A percentile compares a stretch with the other conserved stretches of the same genome.
Conservation (phyloP, 2,113 vertebrate genomes). For the Eubucco bourcierii region DNA sequence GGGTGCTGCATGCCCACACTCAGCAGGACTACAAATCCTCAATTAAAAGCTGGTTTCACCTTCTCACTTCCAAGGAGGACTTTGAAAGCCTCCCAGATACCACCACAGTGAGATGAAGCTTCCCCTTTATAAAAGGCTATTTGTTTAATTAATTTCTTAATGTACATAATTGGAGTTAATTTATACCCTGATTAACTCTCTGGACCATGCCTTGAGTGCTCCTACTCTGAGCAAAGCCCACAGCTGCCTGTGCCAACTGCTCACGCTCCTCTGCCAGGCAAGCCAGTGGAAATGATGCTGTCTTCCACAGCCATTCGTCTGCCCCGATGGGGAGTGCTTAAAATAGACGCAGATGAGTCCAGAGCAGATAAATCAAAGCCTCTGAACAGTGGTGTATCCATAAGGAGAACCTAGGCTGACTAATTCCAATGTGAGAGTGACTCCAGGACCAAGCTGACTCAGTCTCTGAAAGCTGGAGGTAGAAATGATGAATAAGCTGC, state of each 20-base stretch:
- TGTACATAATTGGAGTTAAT: background rate
- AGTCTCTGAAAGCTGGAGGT: background rate
- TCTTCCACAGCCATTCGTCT: background rate
- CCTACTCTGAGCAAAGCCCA: background rate
- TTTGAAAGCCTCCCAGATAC: background rate
- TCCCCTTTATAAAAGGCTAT: background rate
- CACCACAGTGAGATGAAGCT: background rate
- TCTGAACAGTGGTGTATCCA: background rate
- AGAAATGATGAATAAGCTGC: background rate
- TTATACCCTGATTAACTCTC: background rate
- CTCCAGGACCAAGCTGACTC: background rate
- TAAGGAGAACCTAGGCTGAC: background rate
- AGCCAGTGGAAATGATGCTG: background rate
- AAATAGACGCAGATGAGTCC: background rate
- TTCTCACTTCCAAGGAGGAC: background rate
- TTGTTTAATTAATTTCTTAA: background rate
- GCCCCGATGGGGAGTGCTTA: background rate
- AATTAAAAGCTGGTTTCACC: no score
- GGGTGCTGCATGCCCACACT: background rate
- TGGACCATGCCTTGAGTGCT: accelerated
- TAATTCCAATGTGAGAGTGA: background rate
- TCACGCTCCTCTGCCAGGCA: background rate
- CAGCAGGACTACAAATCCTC: no score
- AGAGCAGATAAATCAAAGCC: slow-evolving; percentile 8
- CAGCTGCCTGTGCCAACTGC: accelerated